Evolutionary conservation across 2,888 invertebrate species (phyloP).

Genomic region (Gastrophysa polygoni): DNA sequence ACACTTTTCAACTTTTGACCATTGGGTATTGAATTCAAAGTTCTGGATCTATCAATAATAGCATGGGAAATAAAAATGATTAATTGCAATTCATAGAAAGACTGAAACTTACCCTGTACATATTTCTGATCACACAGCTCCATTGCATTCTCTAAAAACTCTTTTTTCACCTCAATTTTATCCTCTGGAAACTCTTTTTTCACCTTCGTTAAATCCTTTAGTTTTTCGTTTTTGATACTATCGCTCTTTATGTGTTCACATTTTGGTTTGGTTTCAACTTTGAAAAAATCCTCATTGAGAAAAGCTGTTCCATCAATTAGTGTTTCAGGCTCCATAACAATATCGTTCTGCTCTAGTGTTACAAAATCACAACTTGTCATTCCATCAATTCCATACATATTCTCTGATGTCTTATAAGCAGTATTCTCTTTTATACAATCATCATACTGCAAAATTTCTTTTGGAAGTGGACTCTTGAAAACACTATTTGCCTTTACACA

Average conservation of each 20-base stretch:
- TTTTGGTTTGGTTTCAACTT: conserved; percentile 2
- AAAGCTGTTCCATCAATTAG: conserved; percentile 12
- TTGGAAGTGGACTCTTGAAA: neutral
- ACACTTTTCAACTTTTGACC: no score
- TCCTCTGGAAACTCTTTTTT: conserved; percentile 1
- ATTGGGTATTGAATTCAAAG: no score
- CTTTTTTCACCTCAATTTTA: conserved; percentile 14
- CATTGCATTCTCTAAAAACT: neutral
- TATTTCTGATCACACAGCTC: neutral
- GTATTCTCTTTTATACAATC: neutral
- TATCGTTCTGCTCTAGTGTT: conserved; percentile 1
- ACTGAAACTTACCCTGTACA: conserved; percentile 13
- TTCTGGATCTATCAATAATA: no score
- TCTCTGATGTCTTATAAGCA: neutral
- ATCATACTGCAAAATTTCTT: neutral
- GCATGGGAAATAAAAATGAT: no score
- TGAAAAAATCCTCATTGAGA: neutral
- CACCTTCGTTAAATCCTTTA: no score
- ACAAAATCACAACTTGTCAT: neutral
- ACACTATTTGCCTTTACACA: no score
- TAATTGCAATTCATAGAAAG: no score
- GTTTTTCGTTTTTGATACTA: neutral
- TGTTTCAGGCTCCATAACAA: neutral
- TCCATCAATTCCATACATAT: neutral
- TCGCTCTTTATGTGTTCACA: neutral